Conservation (phyloP, 2,888 invertebrate species). For the Idaea straminata region DNA sequence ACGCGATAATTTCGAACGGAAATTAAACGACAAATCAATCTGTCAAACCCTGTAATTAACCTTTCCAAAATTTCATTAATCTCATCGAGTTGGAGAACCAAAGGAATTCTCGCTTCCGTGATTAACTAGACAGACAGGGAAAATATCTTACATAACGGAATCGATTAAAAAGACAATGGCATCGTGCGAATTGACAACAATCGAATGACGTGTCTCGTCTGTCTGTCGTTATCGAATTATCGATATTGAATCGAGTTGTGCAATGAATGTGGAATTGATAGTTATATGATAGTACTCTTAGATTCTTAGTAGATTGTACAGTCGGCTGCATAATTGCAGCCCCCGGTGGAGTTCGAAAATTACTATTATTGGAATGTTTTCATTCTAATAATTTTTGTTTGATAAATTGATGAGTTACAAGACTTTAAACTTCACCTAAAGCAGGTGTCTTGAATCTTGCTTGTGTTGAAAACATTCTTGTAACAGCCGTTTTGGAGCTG, state of each 20-base stretch:
- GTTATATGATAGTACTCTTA: not conserved
- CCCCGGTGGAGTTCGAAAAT: too few species aligned
- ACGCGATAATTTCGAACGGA: too few species aligned
- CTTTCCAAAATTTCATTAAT: not conserved
- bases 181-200: constrained; percentile 41
- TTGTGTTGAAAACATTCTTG: too few species aligned
- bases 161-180: constrained; percentile 43
- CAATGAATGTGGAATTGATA: not conserved
- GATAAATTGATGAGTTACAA: too few species aligned
- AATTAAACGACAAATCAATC: too few species aligned
- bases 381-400: too few species aligned
- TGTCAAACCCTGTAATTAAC: not conserved
- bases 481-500: too few species aligned
- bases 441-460: too few species aligned
- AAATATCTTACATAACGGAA: constrained; percentile 34
- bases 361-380: too few species aligned
- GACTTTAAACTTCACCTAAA: too few species aligned
- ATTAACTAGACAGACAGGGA: constrained; percentile 17
- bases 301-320: not conserved
- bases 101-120: constrained; percentile 16
- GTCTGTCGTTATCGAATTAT: not conserved
- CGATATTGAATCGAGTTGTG: not conserved
- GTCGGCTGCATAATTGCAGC: too few species aligned
- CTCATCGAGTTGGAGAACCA: not conserved
- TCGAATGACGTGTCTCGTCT: constrained; percentile 14